Evolutionary conservation across 92 coral and sea anemone genomes (phyloP).

Genomic region (Porites evermanni): DNA sequence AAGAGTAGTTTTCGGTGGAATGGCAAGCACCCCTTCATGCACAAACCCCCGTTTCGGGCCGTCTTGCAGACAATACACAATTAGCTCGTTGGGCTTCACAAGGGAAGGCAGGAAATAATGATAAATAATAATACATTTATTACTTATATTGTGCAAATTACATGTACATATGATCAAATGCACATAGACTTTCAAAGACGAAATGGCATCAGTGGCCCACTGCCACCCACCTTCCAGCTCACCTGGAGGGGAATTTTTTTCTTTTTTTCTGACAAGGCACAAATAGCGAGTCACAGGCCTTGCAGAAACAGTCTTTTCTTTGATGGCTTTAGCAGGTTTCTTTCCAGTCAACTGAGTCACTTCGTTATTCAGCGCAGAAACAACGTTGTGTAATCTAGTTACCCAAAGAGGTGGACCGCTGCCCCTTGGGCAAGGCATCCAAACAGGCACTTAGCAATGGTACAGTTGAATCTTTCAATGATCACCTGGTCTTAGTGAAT

Average conservation of each 20-base stretch:
- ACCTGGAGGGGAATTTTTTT: neutral
- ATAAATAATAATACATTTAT: neutral
- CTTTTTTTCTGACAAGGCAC: neutral
- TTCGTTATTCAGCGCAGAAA: neutral
- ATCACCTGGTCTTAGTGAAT: neutral
- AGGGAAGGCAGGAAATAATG: too few relatives aligned
- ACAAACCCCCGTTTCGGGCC: neutral
- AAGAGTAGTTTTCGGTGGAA: neutral
- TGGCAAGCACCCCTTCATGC: neutral
- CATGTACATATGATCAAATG: too few relatives aligned
- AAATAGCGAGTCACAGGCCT: neutral
- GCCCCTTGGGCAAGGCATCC: neutral
- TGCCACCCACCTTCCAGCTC: neutral
- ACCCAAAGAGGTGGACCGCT: neutral
- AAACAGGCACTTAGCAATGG: neutral
- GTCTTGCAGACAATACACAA: neutral
- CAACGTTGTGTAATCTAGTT: neutral
- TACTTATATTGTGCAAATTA: too few relatives aligned
- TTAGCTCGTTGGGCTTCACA: neutral
- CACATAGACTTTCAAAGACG: neutral
- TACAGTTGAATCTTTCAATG: constrained; percentile 1
- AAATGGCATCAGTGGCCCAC: neutral
- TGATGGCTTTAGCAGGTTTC: neutral
- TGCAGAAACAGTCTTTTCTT: too few relatives aligned
- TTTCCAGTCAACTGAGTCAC: neutral